Conservation (phyloP, 2,797 vertebrate species). For the Garrulus glandarius region DNA sequence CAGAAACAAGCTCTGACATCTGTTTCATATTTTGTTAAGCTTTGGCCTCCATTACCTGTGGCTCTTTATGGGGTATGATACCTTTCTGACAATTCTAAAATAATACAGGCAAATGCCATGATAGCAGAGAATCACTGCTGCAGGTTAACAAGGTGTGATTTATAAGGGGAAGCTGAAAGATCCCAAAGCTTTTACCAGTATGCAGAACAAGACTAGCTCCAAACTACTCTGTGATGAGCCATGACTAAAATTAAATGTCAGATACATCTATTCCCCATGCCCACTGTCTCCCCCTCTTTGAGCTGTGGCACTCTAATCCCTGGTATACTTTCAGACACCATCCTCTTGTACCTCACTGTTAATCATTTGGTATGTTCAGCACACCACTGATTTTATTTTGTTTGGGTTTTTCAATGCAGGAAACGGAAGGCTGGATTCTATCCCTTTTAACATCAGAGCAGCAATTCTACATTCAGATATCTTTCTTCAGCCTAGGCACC, state of each 20-base stretch:
- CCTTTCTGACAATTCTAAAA: neutral
- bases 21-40: neutral
- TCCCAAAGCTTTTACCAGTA: neutral
- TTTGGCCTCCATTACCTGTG: neutral
- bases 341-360: neutral
- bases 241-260: neutral
- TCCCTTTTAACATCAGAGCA: conserved; percentile 79
- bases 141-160: neutral
- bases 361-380: neutral
- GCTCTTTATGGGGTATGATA: neutral
- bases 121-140: neutral
- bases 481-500: conserved; percentile 55
- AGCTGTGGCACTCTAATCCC: neutral
- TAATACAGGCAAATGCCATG: neutral
- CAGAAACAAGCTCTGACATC: neutral
- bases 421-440: conserved; percentile 89
- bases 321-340: neutral
- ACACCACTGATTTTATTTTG: neutral
- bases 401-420: conserved; percentile 73
- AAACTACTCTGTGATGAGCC: neutral
- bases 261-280: neutral
- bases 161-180: neutral
- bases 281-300: neutral
- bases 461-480: conserved; percentile 42
- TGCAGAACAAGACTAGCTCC: neutral